Evolutionary conservation across 2,797 vertebrate genomes (phyloP), one percentile per base, ranked within the genome.

Genomic region (Babyrousa celebensis): DNA sequence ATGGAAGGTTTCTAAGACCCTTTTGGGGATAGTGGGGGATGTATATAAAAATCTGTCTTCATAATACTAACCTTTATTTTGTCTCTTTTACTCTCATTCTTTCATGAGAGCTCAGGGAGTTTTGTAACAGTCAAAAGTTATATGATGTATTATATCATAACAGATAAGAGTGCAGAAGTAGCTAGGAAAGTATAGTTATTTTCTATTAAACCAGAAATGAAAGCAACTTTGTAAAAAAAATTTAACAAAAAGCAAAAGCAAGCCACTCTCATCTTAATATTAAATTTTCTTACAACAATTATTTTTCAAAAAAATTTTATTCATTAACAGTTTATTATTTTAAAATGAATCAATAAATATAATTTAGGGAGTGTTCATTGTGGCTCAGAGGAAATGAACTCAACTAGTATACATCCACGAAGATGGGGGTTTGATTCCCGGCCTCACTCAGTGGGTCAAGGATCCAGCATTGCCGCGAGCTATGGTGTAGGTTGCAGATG

Each of bases 61-160:
- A 65, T 58, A 85, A 27, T 12, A 85, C 1, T 72, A 86, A 12
- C 12, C 21, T 78, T 25, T 75, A 43, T 71, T 88, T 82, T 83
- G 5, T 83, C 16, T 40, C 77, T 82, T 68, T 89, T 43, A 54
- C 40, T 85, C 16, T 88, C 29, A 89, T 67, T 63, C 56, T 95
- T 74, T 85, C 12, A 85, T 58, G 27, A 83, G 36, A 71, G 20
- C n/a, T 86, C 68, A 40, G 17, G 15, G 43, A 85, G 11, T 79
- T 90, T 95, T 67, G 71, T 16, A 87, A 84, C 87, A 48, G 10
- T 93, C 20, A 87, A 84, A 91, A 48, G 10, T 93, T 77, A 52
- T 71, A 54, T 60, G 15, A 71, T 65, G 1, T 72, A 12, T 21
- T 93, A 17, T 60, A 65, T 68, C 25, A 93, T 56, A 88, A 93